These are phyloP conservation scores for Dreissena rostriformis DNA, from an alignment of 1,140 invertebrate genomes.

Conservation along the genomic window DNA sequence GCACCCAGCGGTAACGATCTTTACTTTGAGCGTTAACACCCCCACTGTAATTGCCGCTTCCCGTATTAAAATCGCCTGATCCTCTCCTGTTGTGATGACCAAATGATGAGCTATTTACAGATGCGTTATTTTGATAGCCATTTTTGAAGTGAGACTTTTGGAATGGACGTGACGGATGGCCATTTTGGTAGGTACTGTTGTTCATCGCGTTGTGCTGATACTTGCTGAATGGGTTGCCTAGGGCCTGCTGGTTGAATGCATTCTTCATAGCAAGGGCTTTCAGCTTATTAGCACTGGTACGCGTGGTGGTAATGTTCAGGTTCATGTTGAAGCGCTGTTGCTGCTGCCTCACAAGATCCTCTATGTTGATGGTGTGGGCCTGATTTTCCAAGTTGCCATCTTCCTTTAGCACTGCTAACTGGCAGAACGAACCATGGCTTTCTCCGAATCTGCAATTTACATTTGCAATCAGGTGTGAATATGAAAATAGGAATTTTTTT, in stretches of 20 bases:
- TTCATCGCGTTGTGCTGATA: conserved; percentile 63
- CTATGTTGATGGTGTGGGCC: conserved; percentile 67
- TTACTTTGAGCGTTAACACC: conserved; percentile 22
- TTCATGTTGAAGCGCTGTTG: conserved; percentile 61
- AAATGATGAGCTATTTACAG: conserved; percentile 21
- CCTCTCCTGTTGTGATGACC: conserved; percentile 7
- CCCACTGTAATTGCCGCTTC: conserved; percentile 34
- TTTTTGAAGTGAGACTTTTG: conserved; percentile 31
- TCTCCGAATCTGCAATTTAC: conserved; percentile 84
- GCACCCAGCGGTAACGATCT: conserved; percentile 47
- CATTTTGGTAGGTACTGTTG: conserved; percentile 51
- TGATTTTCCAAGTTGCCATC: conserved; percentile 82
- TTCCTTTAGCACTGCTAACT: conserved; percentile 84
- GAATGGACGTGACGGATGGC: conserved; percentile 43
- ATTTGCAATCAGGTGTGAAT: too few relatives aligned
- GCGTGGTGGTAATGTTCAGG: conserved; percentile 64
- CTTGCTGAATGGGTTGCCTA: conserved; percentile 49
- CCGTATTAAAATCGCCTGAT: conserved; percentile 34
- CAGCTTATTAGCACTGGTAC: conserved; percentile 54
- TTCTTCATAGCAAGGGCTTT: conserved; percentile 54
- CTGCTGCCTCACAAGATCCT: conserved; percentile 63
- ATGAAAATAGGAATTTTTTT: too few relatives aligned
- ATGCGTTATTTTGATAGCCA: conserved; percentile 24
- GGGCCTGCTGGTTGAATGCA: conserved; percentile 40
- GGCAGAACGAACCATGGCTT: conserved; percentile 86